Percentiles rank a stretch among this genome's conserved stretches.
Evolutionary conservation across 2,113 vertebrate genomes (phyloP).

Genomic region (Chunga burmeisteri): DNA sequence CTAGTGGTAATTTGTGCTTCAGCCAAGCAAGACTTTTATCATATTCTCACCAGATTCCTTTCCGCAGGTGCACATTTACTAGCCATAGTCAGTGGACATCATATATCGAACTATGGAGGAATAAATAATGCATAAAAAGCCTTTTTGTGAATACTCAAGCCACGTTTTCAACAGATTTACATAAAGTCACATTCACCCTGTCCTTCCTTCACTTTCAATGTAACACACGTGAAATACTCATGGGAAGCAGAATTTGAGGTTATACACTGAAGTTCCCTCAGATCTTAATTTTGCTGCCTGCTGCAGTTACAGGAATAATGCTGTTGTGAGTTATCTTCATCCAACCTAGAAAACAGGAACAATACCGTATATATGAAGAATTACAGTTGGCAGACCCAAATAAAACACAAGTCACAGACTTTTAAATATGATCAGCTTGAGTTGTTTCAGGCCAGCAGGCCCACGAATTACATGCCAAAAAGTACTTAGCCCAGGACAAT

Average conservation of each 20-base stretch:
- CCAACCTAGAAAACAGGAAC: neutral
- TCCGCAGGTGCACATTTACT: neutral
- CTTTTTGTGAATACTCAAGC: conserved; percentile 5
- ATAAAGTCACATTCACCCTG: conserved; percentile 22
- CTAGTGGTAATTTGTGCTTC: neutral
- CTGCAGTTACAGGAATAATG: neutral
- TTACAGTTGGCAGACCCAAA: neutral
- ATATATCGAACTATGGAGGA: neutral
- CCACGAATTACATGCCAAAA: neutral
- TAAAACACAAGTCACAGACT: neutral
- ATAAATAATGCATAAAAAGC: conserved; percentile 20
- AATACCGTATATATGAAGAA: neutral
- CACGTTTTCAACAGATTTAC: conserved; percentile 19
- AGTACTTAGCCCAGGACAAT: neutral
- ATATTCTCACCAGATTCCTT: neutral
- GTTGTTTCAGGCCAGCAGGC: neutral
- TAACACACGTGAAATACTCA: neutral
- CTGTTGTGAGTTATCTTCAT: neutral
- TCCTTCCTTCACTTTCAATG: neutral
- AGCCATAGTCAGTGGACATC: neutral
- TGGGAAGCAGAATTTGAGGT: neutral
- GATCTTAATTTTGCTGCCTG: conserved; percentile 7
- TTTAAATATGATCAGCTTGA: neutral
- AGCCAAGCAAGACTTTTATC: neutral
- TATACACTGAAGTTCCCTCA: neutral